phyloP scores from a whole-genome alignment of 2,113 vertebrate genomes.

The Micronycteris hirsuta region DNA sequence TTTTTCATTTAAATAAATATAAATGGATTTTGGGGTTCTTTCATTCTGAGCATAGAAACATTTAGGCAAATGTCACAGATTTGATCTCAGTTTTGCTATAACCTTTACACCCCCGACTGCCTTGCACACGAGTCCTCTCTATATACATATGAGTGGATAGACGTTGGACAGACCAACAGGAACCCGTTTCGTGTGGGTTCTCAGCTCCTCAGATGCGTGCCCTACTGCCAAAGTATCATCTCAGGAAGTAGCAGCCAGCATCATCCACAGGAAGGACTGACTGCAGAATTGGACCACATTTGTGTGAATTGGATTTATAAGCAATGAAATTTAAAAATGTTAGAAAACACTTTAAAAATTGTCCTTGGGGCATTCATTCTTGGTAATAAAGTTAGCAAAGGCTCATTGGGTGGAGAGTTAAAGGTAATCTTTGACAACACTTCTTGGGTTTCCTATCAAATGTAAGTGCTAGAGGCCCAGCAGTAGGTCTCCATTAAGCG shows the following conservation, averaged over 20 bases:
- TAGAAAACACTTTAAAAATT: constrained; percentile 21
- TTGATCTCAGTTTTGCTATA: constrained; percentile 37
- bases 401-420: not conserved
- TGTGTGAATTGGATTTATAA: constrained; percentile 39
- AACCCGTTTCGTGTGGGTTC: constrained; percentile 38
- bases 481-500: not conserved
- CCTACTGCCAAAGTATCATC: constrained; percentile 19
- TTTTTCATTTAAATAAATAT: constrained; percentile 49
- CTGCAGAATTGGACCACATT: constrained; percentile 23
- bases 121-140: constrained; percentile 46
- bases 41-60: constrained; percentile 49
- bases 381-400: constrained; percentile 36
- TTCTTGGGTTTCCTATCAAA: not conserved
- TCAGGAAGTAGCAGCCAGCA: constrained; percentile 8
- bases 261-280: constrained; percentile 50
- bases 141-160: constrained; percentile 17
- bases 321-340: constrained; percentile 6
- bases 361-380: not conserved
- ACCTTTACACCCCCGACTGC: constrained; percentile 12
- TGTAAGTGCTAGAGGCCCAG: not conserved
- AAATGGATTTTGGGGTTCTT: constrained; percentile 40
- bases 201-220: constrained; percentile 26
- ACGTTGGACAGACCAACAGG: constrained; percentile 30
- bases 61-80: constrained; percentile 28
- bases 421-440: not conserved